Conservation (phyloP, 2,797 vertebrate genomes). For the Kryptolebias ocellatus region DNA sequence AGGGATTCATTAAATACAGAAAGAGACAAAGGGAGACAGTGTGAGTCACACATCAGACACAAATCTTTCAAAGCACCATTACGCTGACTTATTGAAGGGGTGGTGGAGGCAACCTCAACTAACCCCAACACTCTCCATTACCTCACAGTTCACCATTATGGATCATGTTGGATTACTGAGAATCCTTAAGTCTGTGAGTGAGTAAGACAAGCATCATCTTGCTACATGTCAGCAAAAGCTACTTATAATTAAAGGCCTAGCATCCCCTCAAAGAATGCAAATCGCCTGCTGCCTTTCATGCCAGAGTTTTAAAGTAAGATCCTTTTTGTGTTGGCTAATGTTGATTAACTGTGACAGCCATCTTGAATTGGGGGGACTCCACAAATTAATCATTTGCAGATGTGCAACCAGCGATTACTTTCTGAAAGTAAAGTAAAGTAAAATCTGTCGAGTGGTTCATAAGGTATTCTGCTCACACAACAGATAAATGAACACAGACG, state of each 20-base stretch:
- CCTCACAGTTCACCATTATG: conserved; percentile 36
- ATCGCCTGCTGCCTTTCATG: no score
- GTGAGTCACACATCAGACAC: conserved; percentile 49
- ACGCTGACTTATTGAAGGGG: conserved; percentile 46
- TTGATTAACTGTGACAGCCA: no score
- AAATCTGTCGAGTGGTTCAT: no score
- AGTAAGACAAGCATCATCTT: conserved; percentile 35
- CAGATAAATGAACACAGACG: no score
- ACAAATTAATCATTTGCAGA: no score
- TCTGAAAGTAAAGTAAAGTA: no score
- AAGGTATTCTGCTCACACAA: no score
- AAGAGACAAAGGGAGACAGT: conserved; percentile 40
- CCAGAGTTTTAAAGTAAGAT: no score
- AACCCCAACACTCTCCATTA: conserved; percentile 44
- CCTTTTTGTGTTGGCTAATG: no score
- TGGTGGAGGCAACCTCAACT: conserved; percentile 44
- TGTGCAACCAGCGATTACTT: no score
- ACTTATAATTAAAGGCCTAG: conserved; percentile 4
- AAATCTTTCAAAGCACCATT: conserved; percentile 53
- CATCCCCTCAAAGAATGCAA: no score
- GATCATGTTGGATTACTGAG: conserved; percentile 40
- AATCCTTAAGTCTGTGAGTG: conserved; percentile 46
- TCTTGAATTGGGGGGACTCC: no score
- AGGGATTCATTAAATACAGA: conserved; percentile 62
- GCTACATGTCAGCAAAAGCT: conserved; percentile 25